Evolutionary conservation across 2,797 vertebrate genomes (phyloP), one percentile per base, ranked within the genome.

Genomic region (Aulostomus chinensis): DNA sequence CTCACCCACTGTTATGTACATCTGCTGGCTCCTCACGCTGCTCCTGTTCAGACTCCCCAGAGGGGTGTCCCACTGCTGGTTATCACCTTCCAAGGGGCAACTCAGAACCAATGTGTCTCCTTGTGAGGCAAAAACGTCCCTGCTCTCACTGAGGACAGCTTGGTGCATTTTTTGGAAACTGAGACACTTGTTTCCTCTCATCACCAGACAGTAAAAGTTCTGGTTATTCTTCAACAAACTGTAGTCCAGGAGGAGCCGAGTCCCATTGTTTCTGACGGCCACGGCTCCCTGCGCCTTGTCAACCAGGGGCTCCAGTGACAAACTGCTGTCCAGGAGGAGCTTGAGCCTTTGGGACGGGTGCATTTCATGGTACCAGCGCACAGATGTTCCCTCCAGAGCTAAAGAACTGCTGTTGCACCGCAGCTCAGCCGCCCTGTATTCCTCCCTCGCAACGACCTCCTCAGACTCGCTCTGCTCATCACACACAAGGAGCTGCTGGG

Each of bases 291-390:
- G 52, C 22, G 86, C 58, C 4, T 84, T 66, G 1, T 72, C 18
- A 30, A 55, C 17, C 40, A 86, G 43, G 4, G 76, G 85, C 2
- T 70, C 30, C 47, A 73, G 43, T 0, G 87, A 90, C 25, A 69
- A 36, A 0, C 59, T 58, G 34, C 67, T 91, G 30, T 91, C 90
- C 55, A 91, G 32, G 45, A 92, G 51, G 25, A 86, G 71, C 5
- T 33, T 57, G 1, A 29, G 3, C 14, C 42, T 69, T 15, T 78
- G 71, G 1, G 9, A 1, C 0, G 71, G 62, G 35, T 30, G 33
- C 0, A 8, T 7, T 9, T 90, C 86, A 13, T 38, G 35, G 55
- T 88, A 92, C 91, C 90, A 92, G 33, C n/a, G 81, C 32, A 92
- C 58, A 9, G 64, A 73, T 4, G 40, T 55, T 21, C 62, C 63